A percentile compares a stretch with the other conserved stretches of the same genome.
Conservation (phyloP, 2,888 invertebrate species). For the Fragum whitleyi region DNA sequence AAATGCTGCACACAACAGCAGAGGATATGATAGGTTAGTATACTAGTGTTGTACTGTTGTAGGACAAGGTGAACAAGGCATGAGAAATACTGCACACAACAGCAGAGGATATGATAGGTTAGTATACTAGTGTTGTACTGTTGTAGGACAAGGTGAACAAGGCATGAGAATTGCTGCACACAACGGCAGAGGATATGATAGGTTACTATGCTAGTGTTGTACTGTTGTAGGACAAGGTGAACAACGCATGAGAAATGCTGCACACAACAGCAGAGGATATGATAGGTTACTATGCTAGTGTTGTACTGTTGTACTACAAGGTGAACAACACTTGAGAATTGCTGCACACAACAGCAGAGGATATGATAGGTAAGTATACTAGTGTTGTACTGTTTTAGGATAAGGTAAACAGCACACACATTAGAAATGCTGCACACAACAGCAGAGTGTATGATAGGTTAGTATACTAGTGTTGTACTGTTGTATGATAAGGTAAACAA, state of each 20-base stretch:
- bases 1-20: conserved; percentile 69
- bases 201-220: conserved; percentile 70
- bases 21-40: conserved; percentile 69
- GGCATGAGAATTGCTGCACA: too few relatives aligned
- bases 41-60: too few relatives aligned
- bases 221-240: conserved; percentile 68
- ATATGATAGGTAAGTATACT: conserved; percentile 64
- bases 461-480: too few relatives aligned
- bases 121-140: conserved; percentile 65
- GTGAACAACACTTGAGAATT: conserved; percentile 68
- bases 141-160: conserved; percentile 68
- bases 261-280: conserved; percentile 71
- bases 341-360: conserved; percentile 70
- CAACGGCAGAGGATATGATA: too few relatives aligned
- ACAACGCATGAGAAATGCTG: conserved; percentile 68
- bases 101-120: too few relatives aligned
- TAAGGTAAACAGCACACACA: conserved; percentile 64
- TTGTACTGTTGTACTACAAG: conserved; percentile 70
- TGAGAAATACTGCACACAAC: too few relatives aligned
- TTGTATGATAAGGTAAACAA: too few relatives aligned
- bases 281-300: conserved; percentile 60
- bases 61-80: too few relatives aligned
- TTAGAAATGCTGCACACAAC: too few relatives aligned
- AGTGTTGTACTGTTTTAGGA: conserved; percentile 71
- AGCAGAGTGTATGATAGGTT: too few relatives aligned